phyloP scores from a whole-genome alignment of 2,113 vertebrate genomes.

The Tonatia bakeri region DNA sequence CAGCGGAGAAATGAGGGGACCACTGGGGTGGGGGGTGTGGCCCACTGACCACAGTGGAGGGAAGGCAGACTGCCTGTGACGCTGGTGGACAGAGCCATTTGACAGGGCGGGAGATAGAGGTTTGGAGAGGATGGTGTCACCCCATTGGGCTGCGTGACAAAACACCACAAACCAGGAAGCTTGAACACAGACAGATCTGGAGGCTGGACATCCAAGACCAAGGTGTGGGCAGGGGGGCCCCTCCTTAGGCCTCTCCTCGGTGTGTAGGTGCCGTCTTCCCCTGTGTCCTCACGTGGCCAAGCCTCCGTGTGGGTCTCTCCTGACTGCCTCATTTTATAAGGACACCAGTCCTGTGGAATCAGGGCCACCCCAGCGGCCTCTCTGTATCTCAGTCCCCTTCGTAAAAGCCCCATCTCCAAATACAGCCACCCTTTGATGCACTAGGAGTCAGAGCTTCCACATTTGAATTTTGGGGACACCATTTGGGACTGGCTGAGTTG shows the following conservation, averaged over 20 bases:
- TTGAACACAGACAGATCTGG: neutral
- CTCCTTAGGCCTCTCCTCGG: no score
- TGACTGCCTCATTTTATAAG: neutral
- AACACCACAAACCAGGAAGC: neutral
- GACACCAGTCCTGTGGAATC: neutral
- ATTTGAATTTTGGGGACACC: neutral
- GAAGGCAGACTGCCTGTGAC: neutral
- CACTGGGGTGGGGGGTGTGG: fast-evolving
- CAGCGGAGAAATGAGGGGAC: neutral
- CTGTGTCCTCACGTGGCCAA: neutral
- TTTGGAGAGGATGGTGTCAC: neutral
- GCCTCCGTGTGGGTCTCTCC: no score
- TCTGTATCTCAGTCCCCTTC: neutral
- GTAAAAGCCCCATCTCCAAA: neutral
- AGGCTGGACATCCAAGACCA: neutral
- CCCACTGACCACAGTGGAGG: neutral
- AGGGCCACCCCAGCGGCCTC: neutral
- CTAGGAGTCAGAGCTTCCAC: neutral
- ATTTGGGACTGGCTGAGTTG: neutral
- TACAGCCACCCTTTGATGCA: neutral
- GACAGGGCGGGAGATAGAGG: no score
- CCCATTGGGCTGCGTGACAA: fast-evolving
- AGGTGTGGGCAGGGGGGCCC: neutral
- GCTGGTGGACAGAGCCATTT: neutral
- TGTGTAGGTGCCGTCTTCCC: neutral